Base-by-base conservation (phyloP, 1,140 invertebrate genomes). In the Musca vetustissima region DNA sequence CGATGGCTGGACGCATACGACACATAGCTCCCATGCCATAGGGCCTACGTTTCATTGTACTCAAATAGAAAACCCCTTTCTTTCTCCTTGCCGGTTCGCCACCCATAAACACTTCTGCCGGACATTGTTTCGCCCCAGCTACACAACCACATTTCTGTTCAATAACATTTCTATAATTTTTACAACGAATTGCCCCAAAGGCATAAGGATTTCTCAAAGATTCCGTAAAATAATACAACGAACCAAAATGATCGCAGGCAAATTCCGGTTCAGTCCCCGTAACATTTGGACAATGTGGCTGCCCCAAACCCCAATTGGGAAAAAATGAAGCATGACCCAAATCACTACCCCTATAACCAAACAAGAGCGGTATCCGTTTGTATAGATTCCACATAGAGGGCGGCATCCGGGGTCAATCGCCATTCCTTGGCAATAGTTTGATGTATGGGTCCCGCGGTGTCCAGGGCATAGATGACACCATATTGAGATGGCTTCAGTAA, bases 321-420 rank as follows among this genome's bases (percentile, higher is more conserved):
- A 84, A 88, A 75, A 88, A 89, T 70, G 89, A 87, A 14, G 83
- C 83, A 74, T 88, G 82, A 4, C 88, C 88, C 2, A 72, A 57
- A 21, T 85, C 74, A 0, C 83, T 76, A 9, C 82, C 75, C 2
- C 64, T 69, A 70, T 84, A 81, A 0, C 87, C 87, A 14, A 86
- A 76, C 1, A 83, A n/a, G n/a, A 9, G 83, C 84, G 7, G 80
- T 83, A 72, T 89, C 86, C 0, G 89, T 90, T 74, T 92, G 90
- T 61, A 92, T 88, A 0, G 88, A 85, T 80, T 90, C 87, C 0
- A 91, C 89, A 70, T 88, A 88, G 11, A 81, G 47, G 0, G 84
- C 89, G 73, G 90, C 89, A 21, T 71, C 77, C 22, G 78, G 73
- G 67, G 87, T 85, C 2, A 90, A 76, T 22, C 87, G 73, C 11